Conservation (phyloP, 2,113 vertebrate species). For the Myiopsitta monachus region DNA sequence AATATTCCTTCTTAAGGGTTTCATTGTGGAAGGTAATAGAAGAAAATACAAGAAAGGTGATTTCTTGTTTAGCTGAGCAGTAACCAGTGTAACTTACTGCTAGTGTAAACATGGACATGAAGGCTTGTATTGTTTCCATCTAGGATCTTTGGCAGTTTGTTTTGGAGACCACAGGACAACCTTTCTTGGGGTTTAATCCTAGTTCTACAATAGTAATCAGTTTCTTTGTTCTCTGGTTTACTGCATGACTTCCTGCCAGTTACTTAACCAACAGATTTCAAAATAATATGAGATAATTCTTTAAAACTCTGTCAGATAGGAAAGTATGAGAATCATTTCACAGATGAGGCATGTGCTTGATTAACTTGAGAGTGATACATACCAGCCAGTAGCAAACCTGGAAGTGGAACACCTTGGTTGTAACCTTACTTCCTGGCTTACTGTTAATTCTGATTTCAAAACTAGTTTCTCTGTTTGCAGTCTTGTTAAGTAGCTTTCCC, state of each 20-base stretch:
- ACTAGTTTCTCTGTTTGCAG: neutral
- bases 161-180: conserved; percentile 13
- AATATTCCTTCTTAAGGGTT: neutral
- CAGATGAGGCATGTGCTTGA: neutral
- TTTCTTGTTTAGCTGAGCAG: neutral
- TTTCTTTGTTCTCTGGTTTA: neutral
- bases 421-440: neutral
- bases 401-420: neutral
- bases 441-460: neutral
- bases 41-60: neutral
- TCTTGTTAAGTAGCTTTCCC: neutral
- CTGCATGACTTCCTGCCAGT: neutral
- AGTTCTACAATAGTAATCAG: neutral
- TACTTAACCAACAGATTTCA: neutral
- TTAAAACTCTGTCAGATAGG: neutral
- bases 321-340: neutral
- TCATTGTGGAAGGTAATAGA: neutral
- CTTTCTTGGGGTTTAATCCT: neutral
- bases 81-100: neutral
- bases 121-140: conserved; percentile 6
- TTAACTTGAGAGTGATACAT: neutral
- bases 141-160: conserved; percentile 12
- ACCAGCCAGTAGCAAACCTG: neutral
- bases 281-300: neutral
- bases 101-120: neutral